phyloP scores from a whole-genome alignment of 2,113 vertebrate species.

The Ondatra zibethicus region DNA sequence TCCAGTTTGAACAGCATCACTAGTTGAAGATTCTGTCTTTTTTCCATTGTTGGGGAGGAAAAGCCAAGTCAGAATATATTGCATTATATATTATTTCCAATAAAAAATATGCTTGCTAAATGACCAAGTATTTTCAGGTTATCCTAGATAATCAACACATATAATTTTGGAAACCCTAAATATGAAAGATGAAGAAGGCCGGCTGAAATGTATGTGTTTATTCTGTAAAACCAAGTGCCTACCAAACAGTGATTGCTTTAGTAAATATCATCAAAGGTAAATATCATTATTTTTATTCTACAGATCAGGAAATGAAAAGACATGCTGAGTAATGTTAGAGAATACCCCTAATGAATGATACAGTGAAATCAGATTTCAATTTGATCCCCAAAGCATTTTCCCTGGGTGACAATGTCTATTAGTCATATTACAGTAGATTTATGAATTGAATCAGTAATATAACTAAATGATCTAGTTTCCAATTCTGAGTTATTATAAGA shows the following conservation, averaged over 20 bases:
- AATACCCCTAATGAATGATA: not conserved
- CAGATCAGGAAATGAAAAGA: slow-evolving; percentile 10
- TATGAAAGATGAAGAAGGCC: not conserved
- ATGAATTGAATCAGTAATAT: not conserved
- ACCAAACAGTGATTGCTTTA: not conserved
- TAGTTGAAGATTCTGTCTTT: not conserved
- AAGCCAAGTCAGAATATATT: not conserved
- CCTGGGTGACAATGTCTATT: not conserved
- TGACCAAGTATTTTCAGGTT: slow-evolving; percentile 16
- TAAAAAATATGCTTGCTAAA: not conserved
- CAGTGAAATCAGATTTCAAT: slow-evolving; percentile 10
- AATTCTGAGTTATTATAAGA: slow-evolving; percentile 28
- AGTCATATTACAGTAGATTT: slow-evolving; percentile 43
- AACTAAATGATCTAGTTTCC: not conserved
- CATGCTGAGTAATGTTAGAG: not conserved
- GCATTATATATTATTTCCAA: not conserved
- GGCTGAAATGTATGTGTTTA: slow-evolving; percentile 2
- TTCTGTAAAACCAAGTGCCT: not conserved
- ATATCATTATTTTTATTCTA: slow-evolving; percentile 20
- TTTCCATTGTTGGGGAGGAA: not conserved
- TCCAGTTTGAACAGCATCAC: not conserved
- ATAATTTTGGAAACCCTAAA: not conserved
- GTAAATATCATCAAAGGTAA: slow-evolving; percentile 5
- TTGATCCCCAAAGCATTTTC: slow-evolving; percentile 13
- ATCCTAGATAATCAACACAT: not conserved